Evolutionary conservation across 2,797 vertebrate species (phyloP).

Genomic region (Intellagama lesueurii): DNA sequence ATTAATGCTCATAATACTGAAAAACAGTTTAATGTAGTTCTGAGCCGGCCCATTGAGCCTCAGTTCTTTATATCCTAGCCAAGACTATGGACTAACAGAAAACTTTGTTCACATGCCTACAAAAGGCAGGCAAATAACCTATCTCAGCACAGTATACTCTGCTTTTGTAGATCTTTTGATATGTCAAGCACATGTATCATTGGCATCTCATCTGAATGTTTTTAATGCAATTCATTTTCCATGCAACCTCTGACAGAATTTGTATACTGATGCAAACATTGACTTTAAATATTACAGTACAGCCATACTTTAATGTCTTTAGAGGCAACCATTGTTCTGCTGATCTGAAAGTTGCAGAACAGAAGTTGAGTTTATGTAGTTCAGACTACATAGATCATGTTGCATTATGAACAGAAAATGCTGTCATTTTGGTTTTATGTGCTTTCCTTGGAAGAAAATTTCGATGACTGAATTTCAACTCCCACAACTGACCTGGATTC

Average conservation of each 20-base stretch:
- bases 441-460: constrained; percentile 20
- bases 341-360: background rate
- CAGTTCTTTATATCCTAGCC: background rate
- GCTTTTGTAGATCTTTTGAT: background rate
- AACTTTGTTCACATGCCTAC: background rate
- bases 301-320: background rate
- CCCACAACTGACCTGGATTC: background rate
- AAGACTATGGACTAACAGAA: background rate
- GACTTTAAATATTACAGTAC: background rate
- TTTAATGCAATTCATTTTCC: background rate
- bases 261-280: constrained; percentile 25
- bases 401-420: too few relatives aligned
- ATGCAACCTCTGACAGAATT: background rate
- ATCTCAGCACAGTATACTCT: background rate
- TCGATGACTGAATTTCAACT: constrained; percentile 24
- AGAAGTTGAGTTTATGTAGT: too few relatives aligned
- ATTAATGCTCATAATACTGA: too few relatives aligned
- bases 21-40: background rate
- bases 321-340: background rate
- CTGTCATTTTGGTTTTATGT: constrained; percentile 17
- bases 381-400: too few relatives aligned
- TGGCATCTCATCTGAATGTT: background rate
- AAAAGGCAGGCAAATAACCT: background rate
- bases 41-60: background rate
- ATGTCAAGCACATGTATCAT: background rate